phyloP scores from a whole-genome alignment of 2,113 vertebrate genomes.

The Himantopus leucocephalus region DNA sequence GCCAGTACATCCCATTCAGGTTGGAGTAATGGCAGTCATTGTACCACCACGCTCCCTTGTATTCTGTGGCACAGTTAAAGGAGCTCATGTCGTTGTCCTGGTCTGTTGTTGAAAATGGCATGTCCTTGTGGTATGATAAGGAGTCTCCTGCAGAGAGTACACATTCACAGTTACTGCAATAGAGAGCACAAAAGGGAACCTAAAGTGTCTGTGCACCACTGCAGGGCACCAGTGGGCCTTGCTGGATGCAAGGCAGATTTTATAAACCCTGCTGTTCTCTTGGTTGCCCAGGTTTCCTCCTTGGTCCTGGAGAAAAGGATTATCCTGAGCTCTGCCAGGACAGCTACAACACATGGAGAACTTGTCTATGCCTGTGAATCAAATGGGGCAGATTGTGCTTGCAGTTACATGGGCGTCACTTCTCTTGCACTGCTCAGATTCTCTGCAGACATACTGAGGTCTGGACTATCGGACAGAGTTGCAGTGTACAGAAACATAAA shows the following conservation, averaged over 20 bases:
- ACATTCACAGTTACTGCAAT: not conserved
- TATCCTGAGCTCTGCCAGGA: not conserved
- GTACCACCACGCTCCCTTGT: slow-evolving; percentile 49
- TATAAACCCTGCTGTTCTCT: not conserved
- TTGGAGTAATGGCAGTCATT: not conserved
- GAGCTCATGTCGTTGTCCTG: not conserved
- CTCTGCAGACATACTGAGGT: not conserved
- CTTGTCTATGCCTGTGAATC: not conserved
- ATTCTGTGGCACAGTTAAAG: not conserved
- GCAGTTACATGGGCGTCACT: not conserved
- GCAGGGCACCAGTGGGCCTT: not conserved
- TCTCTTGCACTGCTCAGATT: not conserved
- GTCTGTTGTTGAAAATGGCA: slow-evolving; percentile 42
- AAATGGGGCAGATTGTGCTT: not conserved
- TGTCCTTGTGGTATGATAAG: not conserved
- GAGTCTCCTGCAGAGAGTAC: slow-evolving; percentile 47
- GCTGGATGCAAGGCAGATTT: not conserved
- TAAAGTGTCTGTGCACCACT: not conserved
- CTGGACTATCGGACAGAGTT: not conserved
- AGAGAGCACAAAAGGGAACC: not conserved
- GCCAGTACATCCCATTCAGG: slow-evolving; percentile 33
- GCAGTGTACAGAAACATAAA: not conserved
- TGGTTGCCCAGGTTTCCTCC: not conserved
- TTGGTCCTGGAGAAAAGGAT: not conserved
- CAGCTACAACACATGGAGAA: not conserved